Base-by-base conservation (phyloP, 2,888 invertebrate species). In the Caenorhabditis sp. region DNA sequence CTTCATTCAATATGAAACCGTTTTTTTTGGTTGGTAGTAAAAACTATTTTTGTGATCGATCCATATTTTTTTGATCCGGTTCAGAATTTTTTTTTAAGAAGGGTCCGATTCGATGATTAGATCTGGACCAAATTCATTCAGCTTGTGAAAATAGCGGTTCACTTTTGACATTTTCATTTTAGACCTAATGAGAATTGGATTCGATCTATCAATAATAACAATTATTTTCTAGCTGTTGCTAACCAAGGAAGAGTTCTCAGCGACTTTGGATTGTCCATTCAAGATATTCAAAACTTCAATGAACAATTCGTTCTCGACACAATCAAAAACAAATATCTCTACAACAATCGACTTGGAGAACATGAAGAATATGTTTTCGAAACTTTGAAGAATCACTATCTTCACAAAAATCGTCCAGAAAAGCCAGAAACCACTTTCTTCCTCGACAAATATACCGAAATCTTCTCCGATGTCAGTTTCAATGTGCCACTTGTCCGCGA, bases 401-500 rank as follows among this genome's bases (percentile, higher is more conserved):
- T 50, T 1, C 36, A 50, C n/a, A 54, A 66, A 7, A 64, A 54
- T 21, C 62, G 62, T 2, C 72, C 72, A 12, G 59, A 61, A 43
- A 26, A 31, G 53, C n/a, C 50, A 54, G 53, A 57, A 57, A 26
- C 43, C 56, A 59, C 54, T 21, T 73, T 60, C 43, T 65, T 57
- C 38, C 59, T 66, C 7, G 61, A 73, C 17, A 49, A 36, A 5
- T 69, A 69, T 53, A 58, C 63, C 0, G 66, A 69, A 61, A 61
- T 73, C 4, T 49, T 73, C n/a, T 73, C 73, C 7, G 73, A 73
- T 25, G 57, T 74, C 27, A 52, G 57, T n/a, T 74, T 74, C 64
- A 74, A 74, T 50, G 67, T 74, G 1, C 70, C 69, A 23, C 63
- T 64, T 17, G 50, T 74, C 27, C 70, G 74, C n/a, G 70, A 74